Base-by-base conservation (phyloP, 2,888 invertebrate species). In the Aelia acuminata region DNA sequence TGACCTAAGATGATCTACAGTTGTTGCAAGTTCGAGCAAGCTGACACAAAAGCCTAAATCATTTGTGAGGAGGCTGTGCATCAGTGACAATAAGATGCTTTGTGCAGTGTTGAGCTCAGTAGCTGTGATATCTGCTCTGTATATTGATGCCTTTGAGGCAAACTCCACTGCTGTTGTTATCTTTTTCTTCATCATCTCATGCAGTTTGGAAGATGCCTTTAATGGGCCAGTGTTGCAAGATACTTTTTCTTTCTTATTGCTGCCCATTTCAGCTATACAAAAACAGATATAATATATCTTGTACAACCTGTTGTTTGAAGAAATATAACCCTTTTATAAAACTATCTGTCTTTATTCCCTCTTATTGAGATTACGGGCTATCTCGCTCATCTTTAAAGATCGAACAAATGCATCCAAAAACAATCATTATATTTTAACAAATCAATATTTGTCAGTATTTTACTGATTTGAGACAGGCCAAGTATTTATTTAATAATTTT, bases 41-140 rank as follows among this genome's bases (percentile, higher is more conserved):
- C n/a, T 80, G 43, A 80, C n/a, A n/a, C 80, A 43, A n/a, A 80
- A 80, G n/a, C 80, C 80, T 47, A 80, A 35, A 20, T 80, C 80
- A 47, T 43, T 80, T 22, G 20, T 39, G 11, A 80, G 75, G 5
- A 80, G n/a, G n/a, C 80, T 80, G 80, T 80, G 43, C 80, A 80
- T 80, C 13, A 80, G n/a, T 11, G 80, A 80, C 43, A 80, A 15
- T 3, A 80, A n/a, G 43, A 80, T 80, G 43, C 80, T 80, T 47
- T 80, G 80, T 22, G 80, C 80, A 80, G 80, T 80, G n/a, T 20
- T 80, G n/a, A 80, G 80, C 43, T 80, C 80, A n/a, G 80, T 80
- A 47, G 43, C 80, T 3, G 80, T 80, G 43, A 80, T 11, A 18
- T 80, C n/a, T 4, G 80, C n/a, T 13, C 8, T 80, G n/a, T 80